These are phyloP conservation scores for Virgularia gustaviana DNA, from an alignment of 92 coral and sea anemone species.

Conservation along the genomic window DNA sequence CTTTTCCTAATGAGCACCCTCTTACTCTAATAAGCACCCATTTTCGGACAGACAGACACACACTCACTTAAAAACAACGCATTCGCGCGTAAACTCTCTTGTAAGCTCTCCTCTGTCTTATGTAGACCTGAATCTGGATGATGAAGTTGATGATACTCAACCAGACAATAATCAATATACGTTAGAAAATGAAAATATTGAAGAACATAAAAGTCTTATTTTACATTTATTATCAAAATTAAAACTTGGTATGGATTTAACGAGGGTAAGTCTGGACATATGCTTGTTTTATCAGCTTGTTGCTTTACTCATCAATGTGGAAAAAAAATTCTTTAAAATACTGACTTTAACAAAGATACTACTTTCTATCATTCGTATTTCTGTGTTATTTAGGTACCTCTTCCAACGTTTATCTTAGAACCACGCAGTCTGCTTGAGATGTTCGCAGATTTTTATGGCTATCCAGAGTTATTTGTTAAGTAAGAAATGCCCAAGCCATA, in stretches of 20 bases:
- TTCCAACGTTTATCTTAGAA: constrained; percentile 91
- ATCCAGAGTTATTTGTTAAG: constrained; percentile 90
- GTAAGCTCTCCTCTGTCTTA: too few relatives aligned
- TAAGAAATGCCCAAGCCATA: constrained; percentile 29
- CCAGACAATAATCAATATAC: constrained; percentile 51
- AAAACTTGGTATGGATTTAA: constrained; percentile 96
- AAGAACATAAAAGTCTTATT: constrained; percentile 92
- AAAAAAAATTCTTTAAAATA: not conserved
- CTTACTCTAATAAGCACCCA: not conserved
- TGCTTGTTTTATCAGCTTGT: not conserved
- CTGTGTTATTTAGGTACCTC: constrained; percentile 62
- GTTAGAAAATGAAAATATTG: constrained; percentile 89
- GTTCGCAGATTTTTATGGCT: constrained; percentile 94
- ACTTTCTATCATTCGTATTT: not conserved
- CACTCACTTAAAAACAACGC: too few relatives aligned
- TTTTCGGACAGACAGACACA: not conserved
- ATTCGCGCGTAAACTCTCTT: too few relatives aligned
- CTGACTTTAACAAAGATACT: not conserved
- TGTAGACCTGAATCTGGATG: not conserved
- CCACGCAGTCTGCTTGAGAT: constrained; percentile 91
- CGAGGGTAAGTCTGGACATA: constrained; percentile 62
- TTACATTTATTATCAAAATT: constrained; percentile 85
- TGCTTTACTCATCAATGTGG: not conserved
- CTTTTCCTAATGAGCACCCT: too few relatives aligned
- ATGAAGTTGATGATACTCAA: constrained; percentile 34